Conservation (phyloP, 2,888 invertebrate genomes). For the Lepidocyrtinus sp. region DNA sequence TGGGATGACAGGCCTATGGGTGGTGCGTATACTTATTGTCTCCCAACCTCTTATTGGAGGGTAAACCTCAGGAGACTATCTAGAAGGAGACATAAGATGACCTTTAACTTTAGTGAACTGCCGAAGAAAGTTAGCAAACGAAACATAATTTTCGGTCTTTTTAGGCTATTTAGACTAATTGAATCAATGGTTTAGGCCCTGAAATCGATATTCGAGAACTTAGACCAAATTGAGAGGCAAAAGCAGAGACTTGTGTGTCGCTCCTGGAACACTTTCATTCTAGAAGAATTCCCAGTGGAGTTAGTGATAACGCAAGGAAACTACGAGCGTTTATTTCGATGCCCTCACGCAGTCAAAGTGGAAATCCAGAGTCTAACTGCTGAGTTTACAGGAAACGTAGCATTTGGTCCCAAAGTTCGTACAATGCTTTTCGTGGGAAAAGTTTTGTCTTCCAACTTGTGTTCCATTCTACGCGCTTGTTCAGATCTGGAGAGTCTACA, state of each 20-base stretch:
- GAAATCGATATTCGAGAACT: constrained; percentile 18
- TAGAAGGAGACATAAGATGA: background rate
- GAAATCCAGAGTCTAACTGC: constrained; percentile 43
- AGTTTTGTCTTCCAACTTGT: constrained; percentile 58
- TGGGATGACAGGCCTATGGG: background rate
- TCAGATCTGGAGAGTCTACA: constrained; percentile 33
- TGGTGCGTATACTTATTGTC: background rate
- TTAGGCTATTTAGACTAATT: background rate
- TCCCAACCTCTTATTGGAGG: background rate
- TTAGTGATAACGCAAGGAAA: constrained; percentile 48
- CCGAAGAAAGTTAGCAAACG: background rate
- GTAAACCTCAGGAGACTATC: background rate
- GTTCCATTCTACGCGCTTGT: constrained; percentile 35
- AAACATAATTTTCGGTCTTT: background rate
- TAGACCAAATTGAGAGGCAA: constrained; percentile 39
- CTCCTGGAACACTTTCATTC: constrained; percentile 47
- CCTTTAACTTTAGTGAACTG: background rate
- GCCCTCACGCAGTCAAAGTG: constrained; percentile 38
- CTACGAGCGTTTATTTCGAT: constrained; percentile 26
- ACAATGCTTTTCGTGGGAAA: constrained; percentile 50
- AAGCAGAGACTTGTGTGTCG: constrained; percentile 29
- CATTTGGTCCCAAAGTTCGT: constrained; percentile 30
- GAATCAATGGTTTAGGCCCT: constrained; percentile 3
- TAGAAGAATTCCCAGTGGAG: constrained; percentile 53
- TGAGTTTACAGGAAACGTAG: constrained; percentile 42